Base-by-base conservation (phyloP, 2,113 vertebrate species). In the Eleginops maclovinus region DNA sequence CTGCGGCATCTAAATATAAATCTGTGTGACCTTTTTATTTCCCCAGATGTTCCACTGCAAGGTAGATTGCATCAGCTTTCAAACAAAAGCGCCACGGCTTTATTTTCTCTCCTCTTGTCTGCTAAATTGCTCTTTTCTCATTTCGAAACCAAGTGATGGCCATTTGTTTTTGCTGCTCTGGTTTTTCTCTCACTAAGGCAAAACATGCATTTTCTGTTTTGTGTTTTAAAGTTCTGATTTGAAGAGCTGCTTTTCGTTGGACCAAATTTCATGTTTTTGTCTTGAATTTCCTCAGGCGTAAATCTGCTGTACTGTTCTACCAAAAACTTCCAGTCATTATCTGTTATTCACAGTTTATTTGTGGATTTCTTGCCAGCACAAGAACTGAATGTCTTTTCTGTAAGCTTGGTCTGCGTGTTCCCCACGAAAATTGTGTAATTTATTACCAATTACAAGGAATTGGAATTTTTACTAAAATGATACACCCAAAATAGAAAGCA, bases 21-120 rank as follows among this genome's bases (percentile, higher is more conserved):
- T 85, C 84, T 24, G 28, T 80, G 82, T 90, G 90, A 90, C 88
- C 90, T 90, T 93, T 92, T 91, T 88, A 91, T 91, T 86, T 92
- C 87, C 89, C 89, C 84, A 91, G 91, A 92, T 88, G 85, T 91
- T 89, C 63, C 75, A 61, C 66, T 61, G 70, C 64, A 77, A 82
- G 86, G 79, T 86, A 84, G 86, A 92, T 92, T 86, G 81, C 85
- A 87, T 89, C 87, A 76, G 89, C 84, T 76, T 84, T 84, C 79
- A 81, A 88, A 87, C 80, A 31, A 64, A 36, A 67, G 74, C 15
- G 9, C 64, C 31, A 43, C 80, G 64, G 82, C 81, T 84, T 90
- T 83, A 81, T 79, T 88, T 81, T 81, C 73, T 76, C 85, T 76
- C 67, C 54, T 87, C 83, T 78, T 24, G 61, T 80, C 82, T 36